Evolutionary conservation across 2,888 invertebrate genomes (phyloP).

Genomic region (Synanthedon vespiformis): DNA sequence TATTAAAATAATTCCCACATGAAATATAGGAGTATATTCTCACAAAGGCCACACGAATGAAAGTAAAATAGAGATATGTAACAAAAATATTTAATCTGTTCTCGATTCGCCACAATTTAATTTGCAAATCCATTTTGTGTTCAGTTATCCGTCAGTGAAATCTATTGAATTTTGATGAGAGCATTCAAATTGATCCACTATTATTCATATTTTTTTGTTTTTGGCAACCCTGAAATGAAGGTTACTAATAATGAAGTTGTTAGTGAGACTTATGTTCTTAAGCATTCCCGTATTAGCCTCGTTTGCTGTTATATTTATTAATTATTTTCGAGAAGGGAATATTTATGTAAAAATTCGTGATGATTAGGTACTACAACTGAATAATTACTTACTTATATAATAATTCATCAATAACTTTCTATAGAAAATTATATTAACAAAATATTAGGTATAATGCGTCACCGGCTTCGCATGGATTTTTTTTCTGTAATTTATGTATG

Average conservation of each 20-base stretch:
- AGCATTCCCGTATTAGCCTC: constrained; percentile 10
- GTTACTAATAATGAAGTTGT: constrained; percentile 52
- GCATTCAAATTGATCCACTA: constrained; percentile 10
- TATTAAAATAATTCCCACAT: too few relatives aligned
- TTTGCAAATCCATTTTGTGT: constrained; percentile 33
- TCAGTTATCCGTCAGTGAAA: constrained; percentile 23
- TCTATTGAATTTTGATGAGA: constrained; percentile 32
- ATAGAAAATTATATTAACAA: too few relatives aligned
- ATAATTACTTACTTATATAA: too few relatives aligned
- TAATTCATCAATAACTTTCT: too few relatives aligned
- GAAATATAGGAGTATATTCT: too few relatives aligned
- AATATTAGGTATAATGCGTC: too few relatives aligned
- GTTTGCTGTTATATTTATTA: constrained; percentile 8
- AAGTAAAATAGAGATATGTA: neutral
- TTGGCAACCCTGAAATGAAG: constrained; percentile 33
- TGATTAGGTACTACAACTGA: too few relatives aligned
- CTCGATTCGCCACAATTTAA: constrained; percentile 27
- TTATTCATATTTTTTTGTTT: neutral
- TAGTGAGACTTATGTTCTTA: constrained; percentile 43
- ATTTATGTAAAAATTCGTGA: too few relatives aligned
- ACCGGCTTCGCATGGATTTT: too few relatives aligned
- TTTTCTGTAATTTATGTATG: too few relatives aligned
- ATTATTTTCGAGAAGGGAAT: too few relatives aligned
- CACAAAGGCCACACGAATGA: neutral
- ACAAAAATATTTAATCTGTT: constrained; percentile 20